Base-by-base conservation (phyloP, 2,888 invertebrate species). In the Drosophila kokeensis region DNA sequence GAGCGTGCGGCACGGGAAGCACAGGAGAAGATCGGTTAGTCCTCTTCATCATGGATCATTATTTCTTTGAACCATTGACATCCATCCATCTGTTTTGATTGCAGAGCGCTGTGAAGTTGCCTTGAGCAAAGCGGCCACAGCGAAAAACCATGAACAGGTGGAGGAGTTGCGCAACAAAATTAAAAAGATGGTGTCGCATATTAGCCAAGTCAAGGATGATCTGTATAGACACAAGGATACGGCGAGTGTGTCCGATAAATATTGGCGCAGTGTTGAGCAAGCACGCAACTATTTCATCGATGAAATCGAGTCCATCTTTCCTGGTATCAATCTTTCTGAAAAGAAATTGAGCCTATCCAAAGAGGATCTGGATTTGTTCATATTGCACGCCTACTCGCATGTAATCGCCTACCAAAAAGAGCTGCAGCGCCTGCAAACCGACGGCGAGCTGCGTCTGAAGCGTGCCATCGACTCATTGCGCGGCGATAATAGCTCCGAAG, bases 341-440 rank as follows among this genome's bases (percentile, higher is more conserved):
- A 95, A 95, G 89, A 94, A 95, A 81, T 87, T 95, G 50, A 94
- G 95, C 92, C 95, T 89, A 93, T 94, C 79, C 94, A 95, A 87
- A 94, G 93, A 93, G 24, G 93, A 97, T 78, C 94, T 97, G 81
- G 97, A 97, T 93, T 93, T 97, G 40, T 95, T 97, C 89, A 95
- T 97, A 30, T 94, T 96, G 42, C 96, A 97, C 89, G 96, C 97
- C 57, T 97, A 96, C 89, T 94, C 96, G 42, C 95, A 96, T 91
- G 95, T 97, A 6, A 94, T 96, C 68, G 96, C 95, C 82, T 95
- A 97, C 73, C 97, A 97, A 90, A 96, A 96, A 85, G 97, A 97
- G 91, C 91, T 97, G 66, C 95, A 95, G 27, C 96, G 96, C 84
- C 93, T 96, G 83, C 95, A 97, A 94, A 95, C 95, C 1, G 92